Evolutionary conservation across 2,113 vertebrate species (phyloP).

Genomic region (Anguilla rostrata): DNA sequence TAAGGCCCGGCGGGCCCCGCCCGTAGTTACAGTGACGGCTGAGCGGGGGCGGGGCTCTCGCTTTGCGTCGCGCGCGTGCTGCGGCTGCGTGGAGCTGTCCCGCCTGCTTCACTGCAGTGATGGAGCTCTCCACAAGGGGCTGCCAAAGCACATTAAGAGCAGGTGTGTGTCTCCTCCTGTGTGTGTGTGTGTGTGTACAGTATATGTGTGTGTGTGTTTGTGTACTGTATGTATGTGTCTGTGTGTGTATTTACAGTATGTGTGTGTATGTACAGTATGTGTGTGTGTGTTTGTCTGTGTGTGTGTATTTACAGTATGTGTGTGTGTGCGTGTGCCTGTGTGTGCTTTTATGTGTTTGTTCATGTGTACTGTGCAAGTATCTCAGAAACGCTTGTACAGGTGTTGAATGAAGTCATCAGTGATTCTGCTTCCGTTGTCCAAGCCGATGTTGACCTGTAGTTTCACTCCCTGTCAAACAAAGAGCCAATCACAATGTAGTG

Average conservation of each 20-base stretch:
- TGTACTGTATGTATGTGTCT: neutral
- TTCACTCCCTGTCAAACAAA: neutral
- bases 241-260: constrained; percentile 8
- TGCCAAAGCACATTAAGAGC: neutral
- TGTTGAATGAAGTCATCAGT: neutral
- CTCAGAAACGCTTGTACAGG: neutral
- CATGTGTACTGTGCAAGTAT: neutral
- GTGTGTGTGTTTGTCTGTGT: neutral
- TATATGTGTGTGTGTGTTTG: no score
- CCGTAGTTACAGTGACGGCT: neutral
- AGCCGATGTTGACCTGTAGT: neutral
- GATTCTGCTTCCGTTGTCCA: neutral
- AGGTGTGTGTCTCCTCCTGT: neutral
- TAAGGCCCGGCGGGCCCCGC: neutral
- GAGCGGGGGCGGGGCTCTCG: neutral
- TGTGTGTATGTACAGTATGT: no score
- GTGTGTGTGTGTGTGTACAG: neutral
- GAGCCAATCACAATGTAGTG: no score
- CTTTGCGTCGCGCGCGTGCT: neutral
- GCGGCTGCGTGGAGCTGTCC: neutral
- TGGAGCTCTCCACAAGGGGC: neutral
- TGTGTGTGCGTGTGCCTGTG: neutral
- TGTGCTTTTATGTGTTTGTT: neutral
- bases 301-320: no score
- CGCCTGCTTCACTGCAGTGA: neutral